A percentile compares a stretch with the other conserved stretches of the same genome.
Evolutionary conservation across 1,140 invertebrate species (phyloP).

Genomic region (Druon quercuslanigerum): DNA sequence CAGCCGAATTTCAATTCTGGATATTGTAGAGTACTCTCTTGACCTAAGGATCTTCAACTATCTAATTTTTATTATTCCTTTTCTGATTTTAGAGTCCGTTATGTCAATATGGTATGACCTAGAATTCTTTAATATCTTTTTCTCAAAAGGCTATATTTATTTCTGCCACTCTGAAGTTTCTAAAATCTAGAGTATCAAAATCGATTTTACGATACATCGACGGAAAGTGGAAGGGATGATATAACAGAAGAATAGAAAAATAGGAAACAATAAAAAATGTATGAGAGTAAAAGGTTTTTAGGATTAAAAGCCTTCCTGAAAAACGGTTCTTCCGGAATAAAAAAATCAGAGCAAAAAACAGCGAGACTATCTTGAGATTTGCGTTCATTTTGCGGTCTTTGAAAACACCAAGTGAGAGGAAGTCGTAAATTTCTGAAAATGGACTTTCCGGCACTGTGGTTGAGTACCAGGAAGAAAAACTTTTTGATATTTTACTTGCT

Average conservation of each 20-base stretch:
- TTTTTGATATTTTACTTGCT: constrained; percentile 8
- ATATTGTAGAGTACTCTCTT: no score
- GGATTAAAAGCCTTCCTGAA: neutral
- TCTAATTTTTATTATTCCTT: no score
- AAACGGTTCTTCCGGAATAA: neutral
- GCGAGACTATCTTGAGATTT: constrained; percentile 33
- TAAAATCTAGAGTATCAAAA: no score
- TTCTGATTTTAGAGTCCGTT: no score
- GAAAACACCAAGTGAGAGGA: constrained; percentile 31
- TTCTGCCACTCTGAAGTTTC: no score
- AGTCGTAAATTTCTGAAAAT: constrained; percentile 46
- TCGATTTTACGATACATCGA: no score
- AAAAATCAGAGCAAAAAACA: neutral
- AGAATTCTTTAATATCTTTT: no score
- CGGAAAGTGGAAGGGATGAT: no score
- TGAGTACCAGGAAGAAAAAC: neutral
- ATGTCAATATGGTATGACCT: no score
- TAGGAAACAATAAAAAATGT: neutral
- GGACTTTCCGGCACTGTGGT: neutral
- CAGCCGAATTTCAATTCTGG: no score
- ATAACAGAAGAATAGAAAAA: neutral
- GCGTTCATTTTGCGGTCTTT: constrained; percentile 41
- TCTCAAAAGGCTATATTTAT: no score
- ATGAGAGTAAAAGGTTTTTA: neutral
- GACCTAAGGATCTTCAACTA: no score